phyloP scores from a whole-genome alignment of 35 echinoderm and acorn worm species.

The Apostichopus japonicus region DNA sequence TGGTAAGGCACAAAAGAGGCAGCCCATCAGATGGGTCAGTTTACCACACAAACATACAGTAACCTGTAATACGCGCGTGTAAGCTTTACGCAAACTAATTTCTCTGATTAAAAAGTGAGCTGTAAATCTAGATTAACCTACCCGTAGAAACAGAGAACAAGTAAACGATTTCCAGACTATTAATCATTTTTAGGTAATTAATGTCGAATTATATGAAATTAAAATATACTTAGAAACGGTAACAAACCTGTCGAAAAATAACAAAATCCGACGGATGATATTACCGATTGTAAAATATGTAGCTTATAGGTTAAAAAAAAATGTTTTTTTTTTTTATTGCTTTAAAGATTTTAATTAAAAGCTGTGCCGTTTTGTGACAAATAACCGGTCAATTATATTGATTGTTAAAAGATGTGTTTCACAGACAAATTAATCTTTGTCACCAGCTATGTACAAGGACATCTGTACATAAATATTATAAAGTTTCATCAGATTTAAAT shows the following conservation, averaged over 20 bases:
- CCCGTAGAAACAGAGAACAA: neutral
- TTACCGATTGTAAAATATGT: neutral
- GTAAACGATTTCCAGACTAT: neutral
- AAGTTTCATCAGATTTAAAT: neutral
- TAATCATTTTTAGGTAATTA: conserved; percentile 24
- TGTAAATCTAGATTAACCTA: conserved; percentile 9
- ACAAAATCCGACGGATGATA: neutral
- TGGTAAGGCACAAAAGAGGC: neutral
- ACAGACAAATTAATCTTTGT: neutral
- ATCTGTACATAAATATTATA: neutral
- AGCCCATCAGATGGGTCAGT: neutral
- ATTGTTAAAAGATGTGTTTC: neutral
- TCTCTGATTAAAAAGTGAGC: neutral
- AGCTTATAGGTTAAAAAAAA: neutral
- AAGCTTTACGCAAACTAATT: conserved; percentile 19
- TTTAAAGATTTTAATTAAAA: no score
- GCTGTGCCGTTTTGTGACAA: neutral
- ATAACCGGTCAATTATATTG: neutral
- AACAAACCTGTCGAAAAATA: no score
- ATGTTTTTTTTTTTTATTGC: no score
- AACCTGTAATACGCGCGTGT: conserved; percentile 2
- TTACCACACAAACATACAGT: neutral
- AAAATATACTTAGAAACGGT: neutral
- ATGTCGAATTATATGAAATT: neutral
- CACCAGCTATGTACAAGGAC: neutral